Evolutionary conservation across 2,113 vertebrate species (phyloP), one percentile per base, ranked within the genome.

Genomic region (Pyrgilauda ruficollis): DNA sequence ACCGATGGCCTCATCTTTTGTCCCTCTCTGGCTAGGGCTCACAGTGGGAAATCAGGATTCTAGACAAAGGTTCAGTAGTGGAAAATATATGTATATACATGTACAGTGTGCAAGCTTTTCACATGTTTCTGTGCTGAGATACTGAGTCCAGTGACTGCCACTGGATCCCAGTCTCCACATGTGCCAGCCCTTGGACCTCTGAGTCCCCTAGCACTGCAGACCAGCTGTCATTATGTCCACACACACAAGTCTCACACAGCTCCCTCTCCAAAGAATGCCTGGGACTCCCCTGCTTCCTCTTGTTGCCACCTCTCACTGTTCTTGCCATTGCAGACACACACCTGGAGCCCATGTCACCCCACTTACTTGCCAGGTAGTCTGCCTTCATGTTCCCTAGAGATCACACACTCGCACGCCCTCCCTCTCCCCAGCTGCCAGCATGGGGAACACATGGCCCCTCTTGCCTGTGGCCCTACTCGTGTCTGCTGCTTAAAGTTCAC

Each of bases 101-200:
- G 8, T 13, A 59, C 33, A 74, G 16, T 44, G 15, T 33, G 37
- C 33, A 74, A 59, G 6, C 10, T 59, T 81, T 67, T 13, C 52
- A 59, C 13, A 52, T 13, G 23, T 74, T 81, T 59, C 52, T 28
- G 16, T 16, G 37, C 37, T 67, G 44, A 37, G 27, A 46, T 28
- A 41, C 16, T 35, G 49, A 63, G 30, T 26, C 41, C 35, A 12
- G 49, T 49, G 31, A 11, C 43, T 56, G 61, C 31, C 37, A 39
- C 33, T 28, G 37, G 10, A 67, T 52, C 15, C 37, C 37, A 37
- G 31, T 33, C 61, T 44, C 18, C 61, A 50, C 18, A 20, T 9
- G 22, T 37, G 22, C 27, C 0, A 0, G 59, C 13, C 24, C n/a
- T 37, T 11, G 12, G n/a, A 33, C 12, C 8, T 46, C 33, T 15